These are phyloP conservation scores for fruit fly (Drosophila melanogaster) DNA, from an alignment of 1,140 invertebrate species.

Conservation along the genomic window DNA sequence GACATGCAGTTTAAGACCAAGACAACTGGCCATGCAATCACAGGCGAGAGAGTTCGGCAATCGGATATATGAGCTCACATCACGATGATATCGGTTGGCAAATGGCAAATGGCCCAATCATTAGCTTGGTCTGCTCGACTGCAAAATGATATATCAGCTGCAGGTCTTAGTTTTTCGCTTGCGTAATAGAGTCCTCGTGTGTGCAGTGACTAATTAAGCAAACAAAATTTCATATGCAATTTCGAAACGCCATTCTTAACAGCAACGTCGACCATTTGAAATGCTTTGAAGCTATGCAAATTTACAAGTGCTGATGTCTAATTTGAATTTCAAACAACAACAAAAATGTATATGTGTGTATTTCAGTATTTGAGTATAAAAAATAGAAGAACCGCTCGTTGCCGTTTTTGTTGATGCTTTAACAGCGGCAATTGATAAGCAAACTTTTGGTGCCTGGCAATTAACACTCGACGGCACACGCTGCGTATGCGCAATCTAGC, in stretches of 20 bases:
- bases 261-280: slow-evolving; percentile 43
- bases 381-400: slow-evolving; percentile 36
- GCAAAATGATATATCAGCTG: slow-evolving; percentile 41
- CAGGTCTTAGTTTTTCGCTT: slow-evolving; percentile 8
- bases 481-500: slow-evolving; percentile 71
- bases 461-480: slow-evolving; percentile 73
- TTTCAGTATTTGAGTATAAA: slow-evolving; percentile 7
- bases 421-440: slow-evolving; percentile 63
- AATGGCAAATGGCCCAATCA: slow-evolving; percentile 43
- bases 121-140: slow-evolving; percentile 21
- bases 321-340: slow-evolving; percentile 76
- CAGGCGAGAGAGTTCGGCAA: background rate
- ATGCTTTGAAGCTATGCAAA: slow-evolving; percentile 76
- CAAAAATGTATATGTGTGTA: background rate
- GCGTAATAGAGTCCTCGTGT: slow-evolving; percentile 39
- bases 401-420: slow-evolving; percentile 33
- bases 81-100: slow-evolving; percentile 40
- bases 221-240: slow-evolving; percentile 60
- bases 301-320: slow-evolving; percentile 78
- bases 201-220: slow-evolving; percentile 70
- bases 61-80: slow-evolving; percentile 37
- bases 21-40: slow-evolving; percentile 16
- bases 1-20: slow-evolving; percentile 38
- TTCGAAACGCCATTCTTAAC: slow-evolving; percentile 64
- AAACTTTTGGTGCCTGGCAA: slow-evolving; percentile 66